Conservation (phyloP, 92 coral and sea anemone genomes). For the Paramuricea clavata region DNA sequence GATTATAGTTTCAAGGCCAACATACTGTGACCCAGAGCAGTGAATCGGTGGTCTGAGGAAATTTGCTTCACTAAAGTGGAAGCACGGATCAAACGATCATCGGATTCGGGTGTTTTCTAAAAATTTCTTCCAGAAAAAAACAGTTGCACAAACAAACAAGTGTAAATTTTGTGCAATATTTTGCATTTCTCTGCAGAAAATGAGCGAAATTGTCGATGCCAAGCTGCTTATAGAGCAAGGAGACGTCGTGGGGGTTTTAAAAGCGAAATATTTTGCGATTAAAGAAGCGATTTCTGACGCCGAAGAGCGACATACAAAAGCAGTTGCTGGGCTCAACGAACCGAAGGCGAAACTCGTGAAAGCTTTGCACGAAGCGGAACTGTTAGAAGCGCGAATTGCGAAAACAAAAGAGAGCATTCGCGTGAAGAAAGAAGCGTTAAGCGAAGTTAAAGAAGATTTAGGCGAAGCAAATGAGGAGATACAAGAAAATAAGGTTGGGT, state of each 20-base stretch:
- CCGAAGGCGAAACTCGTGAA: constrained; percentile 27
- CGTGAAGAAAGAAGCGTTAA: constrained; percentile 29
- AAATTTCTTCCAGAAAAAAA: not conserved
- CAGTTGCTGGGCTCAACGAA: constrained; percentile 28
- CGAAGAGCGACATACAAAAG: constrained; percentile 39
- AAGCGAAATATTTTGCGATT: constrained; percentile 31
- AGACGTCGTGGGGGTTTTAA: constrained; percentile 36
- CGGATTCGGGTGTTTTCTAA: not conserved
- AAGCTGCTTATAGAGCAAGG: constrained; percentile 26
- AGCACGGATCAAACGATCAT: not conserved
- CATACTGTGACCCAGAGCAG: no score
- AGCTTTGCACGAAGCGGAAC: constrained; percentile 36
- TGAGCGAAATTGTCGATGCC: constrained; percentile 5
- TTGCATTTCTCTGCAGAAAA: not conserved
- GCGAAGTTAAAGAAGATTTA: constrained; percentile 23
- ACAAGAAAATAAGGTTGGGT: constrained; percentile 34
- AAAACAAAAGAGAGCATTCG: constrained; percentile 14
- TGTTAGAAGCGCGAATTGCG: constrained; percentile 37
- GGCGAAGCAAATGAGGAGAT: constrained; percentile 41
- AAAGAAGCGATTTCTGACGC: constrained; percentile 47
- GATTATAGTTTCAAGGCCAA: no score
- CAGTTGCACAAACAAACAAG: not conserved
- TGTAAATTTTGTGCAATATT: not conserved
- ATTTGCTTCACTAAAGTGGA: not conserved
- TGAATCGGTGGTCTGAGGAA: not conserved